Percentiles rank a stretch among this genome's conserved stretches.
Evolutionary conservation across 2,113 vertebrate genomes (phyloP).

Genomic region (Chaetodon trifascialis): DNA sequence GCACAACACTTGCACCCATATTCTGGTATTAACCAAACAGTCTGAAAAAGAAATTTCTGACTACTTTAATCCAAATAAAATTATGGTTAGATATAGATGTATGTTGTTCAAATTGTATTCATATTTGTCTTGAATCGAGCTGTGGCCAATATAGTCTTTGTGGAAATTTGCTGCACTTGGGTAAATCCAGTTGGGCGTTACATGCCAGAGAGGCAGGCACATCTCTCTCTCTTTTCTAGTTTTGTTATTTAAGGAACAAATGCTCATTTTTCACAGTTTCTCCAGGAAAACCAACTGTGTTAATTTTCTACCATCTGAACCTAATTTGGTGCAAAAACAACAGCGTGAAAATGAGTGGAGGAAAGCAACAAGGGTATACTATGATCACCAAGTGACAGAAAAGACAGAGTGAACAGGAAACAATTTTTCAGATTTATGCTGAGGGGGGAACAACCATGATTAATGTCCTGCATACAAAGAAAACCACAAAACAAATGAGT

Average conservation of each 20-base stretch:
- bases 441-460: neutral
- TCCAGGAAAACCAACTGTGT: neutral
- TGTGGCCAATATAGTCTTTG: neutral
- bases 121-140: neutral
- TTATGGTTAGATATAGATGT: neutral
- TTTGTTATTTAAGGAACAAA: neutral
- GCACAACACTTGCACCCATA: no score
- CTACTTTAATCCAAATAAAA: neutral
- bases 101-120: neutral
- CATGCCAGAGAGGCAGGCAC: no score
- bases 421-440: neutral
- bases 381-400: no score
- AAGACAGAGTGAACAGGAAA: neutral
- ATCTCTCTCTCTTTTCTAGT: neutral
- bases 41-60: neutral
- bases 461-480: neutral
- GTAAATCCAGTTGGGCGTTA: neutral
- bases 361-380: neutral
- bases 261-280: neutral
- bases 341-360: neutral
- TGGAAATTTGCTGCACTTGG: neutral
- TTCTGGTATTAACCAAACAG: neutral
- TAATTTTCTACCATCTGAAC: neutral
- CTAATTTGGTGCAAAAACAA: neutral
- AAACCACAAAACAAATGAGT: neutral